These are phyloP conservation scores for Metellina segmentata DNA, from an alignment of 2,888 invertebrate genomes.

Conservation along the genomic window DNA sequence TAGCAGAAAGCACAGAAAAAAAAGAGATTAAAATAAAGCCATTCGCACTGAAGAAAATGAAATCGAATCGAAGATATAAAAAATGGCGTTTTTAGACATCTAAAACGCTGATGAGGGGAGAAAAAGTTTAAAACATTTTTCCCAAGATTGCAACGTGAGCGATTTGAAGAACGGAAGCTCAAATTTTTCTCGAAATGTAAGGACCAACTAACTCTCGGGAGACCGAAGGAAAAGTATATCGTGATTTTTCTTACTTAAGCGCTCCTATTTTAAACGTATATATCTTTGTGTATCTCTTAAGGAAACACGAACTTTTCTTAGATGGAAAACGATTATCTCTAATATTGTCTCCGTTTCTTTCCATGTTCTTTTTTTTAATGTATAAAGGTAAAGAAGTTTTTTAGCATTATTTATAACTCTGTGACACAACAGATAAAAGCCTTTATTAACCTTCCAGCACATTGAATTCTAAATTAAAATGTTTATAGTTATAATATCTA, in stretches of 20 bases:
- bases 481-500: too few relatives aligned
- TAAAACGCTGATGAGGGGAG: conserved; percentile 42
- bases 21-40: conserved; percentile 47
- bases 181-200: conserved; percentile 54
- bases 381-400: too few relatives aligned
- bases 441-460: too few relatives aligned
- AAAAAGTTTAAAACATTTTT: conserved; percentile 27
- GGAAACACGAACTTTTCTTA: neutral
- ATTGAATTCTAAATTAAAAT: too few relatives aligned
- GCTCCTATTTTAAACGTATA: conserved; percentile 26
- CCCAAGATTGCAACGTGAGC: conserved; percentile 27
- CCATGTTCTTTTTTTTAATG: neutral
- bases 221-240: conserved; percentile 27
- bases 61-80: conserved; percentile 44
- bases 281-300: conserved; percentile 21
- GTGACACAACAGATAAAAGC: too few relatives aligned
- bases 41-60: conserved; percentile 37
- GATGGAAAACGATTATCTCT: conserved; percentile 32
- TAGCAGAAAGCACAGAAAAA: conserved; percentile 5
- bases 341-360: conserved; percentile 10
- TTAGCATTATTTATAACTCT: too few relatives aligned
- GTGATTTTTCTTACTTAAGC: conserved; percentile 50
- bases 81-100: conserved; percentile 32
- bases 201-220: conserved; percentile 22
- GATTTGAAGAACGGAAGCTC: conserved; percentile 30